These are phyloP conservation scores for Agrypnia vestita DNA, from an alignment of 1,140 invertebrate genomes.

Conservation along the genomic window DNA sequence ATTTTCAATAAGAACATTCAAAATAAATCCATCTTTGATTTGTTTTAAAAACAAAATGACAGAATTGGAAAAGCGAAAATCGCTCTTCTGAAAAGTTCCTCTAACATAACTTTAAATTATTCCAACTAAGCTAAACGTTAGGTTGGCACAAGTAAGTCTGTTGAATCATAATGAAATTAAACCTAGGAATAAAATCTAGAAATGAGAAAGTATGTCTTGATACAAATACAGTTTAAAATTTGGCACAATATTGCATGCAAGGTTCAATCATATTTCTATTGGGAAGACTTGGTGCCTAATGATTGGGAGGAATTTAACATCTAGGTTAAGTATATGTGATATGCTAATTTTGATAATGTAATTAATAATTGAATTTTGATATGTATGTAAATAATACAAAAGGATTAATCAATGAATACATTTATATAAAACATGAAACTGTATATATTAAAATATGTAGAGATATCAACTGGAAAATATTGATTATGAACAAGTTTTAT, in stretches of 20 bases:
- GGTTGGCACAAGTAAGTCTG: constrained; percentile 33
- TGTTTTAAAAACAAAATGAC: neutral
- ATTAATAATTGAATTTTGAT: constrained; percentile 38
- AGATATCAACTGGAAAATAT: too few relatives aligned
- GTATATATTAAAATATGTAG: neutral
- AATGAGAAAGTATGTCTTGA: constrained; percentile 20
- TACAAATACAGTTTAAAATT: constrained; percentile 23
- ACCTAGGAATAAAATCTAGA: constrained; percentile 19
- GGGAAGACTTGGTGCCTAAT: constrained; percentile 25
- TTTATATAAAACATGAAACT: neutral
- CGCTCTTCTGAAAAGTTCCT: constrained; percentile 3
- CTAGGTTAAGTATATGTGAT: constrained; percentile 17
- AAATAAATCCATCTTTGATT: neutral
- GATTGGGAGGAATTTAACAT: neutral
- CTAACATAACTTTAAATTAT: neutral
- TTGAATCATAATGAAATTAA: constrained; percentile 28
- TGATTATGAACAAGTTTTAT: too few relatives aligned
- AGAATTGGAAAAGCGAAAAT: constrained; percentile 1
- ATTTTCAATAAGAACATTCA: neutral
- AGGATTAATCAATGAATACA: neutral
- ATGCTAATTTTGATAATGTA: constrained; percentile 29
- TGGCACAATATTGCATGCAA: constrained; percentile 37
- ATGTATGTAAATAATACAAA: constrained; percentile 36
- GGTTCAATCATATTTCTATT: constrained; percentile 1
- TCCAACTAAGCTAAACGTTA: constrained; percentile 14